Base-by-base conservation (phyloP, 2,797 vertebrate genomes). In the Paramormyrops hopkinsi region DNA sequence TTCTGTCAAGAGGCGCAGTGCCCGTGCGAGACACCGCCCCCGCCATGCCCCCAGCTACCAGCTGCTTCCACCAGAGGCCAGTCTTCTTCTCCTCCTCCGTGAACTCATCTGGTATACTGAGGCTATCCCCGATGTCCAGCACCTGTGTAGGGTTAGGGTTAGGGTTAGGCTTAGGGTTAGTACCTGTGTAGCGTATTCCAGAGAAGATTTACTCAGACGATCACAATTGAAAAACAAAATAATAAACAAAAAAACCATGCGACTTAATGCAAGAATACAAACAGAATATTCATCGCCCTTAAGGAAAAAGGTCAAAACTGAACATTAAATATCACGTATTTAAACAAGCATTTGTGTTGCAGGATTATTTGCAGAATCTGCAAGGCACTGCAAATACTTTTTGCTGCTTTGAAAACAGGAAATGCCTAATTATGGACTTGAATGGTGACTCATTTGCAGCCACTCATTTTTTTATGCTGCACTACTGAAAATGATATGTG, bases 61-160 rank as follows among this genome's bases (percentile, higher is more conserved):
- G 97, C 95, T 99, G 98, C 91, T 92, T 97, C 97, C 97, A 99
- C 98, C 98, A 99, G 90, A 97, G 91, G 0, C 98, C 98, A 0
- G 96, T 96, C 2, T 95, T 97, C 29, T 97, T 98, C 94, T 99
- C 98, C 89, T 99, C 97, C 90, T 98, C 97, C 0, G 98, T 99
- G 94, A 98, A 99, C 91, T 99, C 98, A 92, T 98, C 98, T 4
- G 98, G 98, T 91, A 99, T 97, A 89, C 97, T 93, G 89, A 99
- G 94, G 90, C 97, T 98, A 90, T 99, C 97, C 2, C 98, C 98
- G 73, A 98, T 98, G 93, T 99, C 98, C 94, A 99, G 94, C 41
- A 98, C 97, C 98, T 98, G 91, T 14, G 12, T 12, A 46, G 37
- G n/a, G 41, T 48, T 11, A 56, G 37, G n/a, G 41, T 48, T 11